Evolutionary conservation across 2,888 invertebrate species (phyloP), one percentile per base, ranked within the genome.

Genomic region (Hyposoter didymator): DNA sequence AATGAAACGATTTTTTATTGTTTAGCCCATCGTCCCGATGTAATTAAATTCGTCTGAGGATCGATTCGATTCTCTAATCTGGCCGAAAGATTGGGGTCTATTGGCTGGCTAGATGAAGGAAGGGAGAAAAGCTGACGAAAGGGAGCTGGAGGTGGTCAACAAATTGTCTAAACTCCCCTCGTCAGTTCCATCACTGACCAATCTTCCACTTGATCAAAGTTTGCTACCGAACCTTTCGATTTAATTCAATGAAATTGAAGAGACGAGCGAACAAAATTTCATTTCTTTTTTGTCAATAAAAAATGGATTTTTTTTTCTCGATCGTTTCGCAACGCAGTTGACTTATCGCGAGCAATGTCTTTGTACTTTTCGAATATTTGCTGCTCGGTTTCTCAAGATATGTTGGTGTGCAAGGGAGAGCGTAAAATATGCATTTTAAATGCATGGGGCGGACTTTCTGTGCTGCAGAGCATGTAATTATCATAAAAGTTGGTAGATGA

Each of bases 401-500:
- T 43, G 35, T 55, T 22, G 35, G 47, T 49, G 47, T 45, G 64
- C 32, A 22, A 67, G 78, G 2, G 14, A 47, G 59, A 39, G 52
- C 67, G 70, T 70, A 70, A 70, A 73, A 66, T 62, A 32, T 55
- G 67, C 52, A 75, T 55, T 43, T 32, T 70, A 75, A 45, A 84
- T 35, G 62, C 39, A 35, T 59, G 12, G 47, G 64, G 62, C 62
- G 69, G 55, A 47, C 43, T 64, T 80, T 75, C 22, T 64, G 55
- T 62, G 70, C 64, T 49, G 45, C 69, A 47, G 47, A 83, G 74
- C 70, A 84, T 69, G 87, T 86, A 86, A 88, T 88, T 86, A 87
- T 85, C 88, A 86, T 88, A 87, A 87, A 87, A 84, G 81, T 83
- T 76, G 78, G 79, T 84, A 84, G 80, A 88, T 84, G 81, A 84